A percentile compares a stretch with the other conserved stretches of the same genome.
Evolutionary conservation across 2,888 invertebrate species (phyloP).

Genomic region (Drosophila recens): DNA sequence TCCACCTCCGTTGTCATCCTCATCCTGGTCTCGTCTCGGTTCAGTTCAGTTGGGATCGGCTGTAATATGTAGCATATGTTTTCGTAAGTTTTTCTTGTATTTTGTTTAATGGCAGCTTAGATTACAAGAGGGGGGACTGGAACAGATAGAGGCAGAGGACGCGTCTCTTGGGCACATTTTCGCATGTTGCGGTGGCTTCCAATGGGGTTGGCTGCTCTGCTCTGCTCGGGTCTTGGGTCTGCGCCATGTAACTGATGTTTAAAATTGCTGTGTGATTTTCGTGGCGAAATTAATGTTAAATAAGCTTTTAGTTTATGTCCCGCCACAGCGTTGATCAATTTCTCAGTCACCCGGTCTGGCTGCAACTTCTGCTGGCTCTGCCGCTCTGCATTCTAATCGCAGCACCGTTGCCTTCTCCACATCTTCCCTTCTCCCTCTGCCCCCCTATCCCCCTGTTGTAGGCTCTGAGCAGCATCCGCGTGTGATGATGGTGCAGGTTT

Average conservation of each 20-base stretch:
- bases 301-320: conserved; percentile 82
- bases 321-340: conserved; percentile 80
- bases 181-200: conserved; percentile 73
- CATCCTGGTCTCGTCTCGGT: conserved; percentile 32
- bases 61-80: conserved; percentile 81
- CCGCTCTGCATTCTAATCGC: conserved; percentile 65
- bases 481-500: conserved; percentile 63
- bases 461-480: conserved; percentile 30
- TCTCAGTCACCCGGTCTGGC: conserved; percentile 74
- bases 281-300: conserved; percentile 82
- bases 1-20: conserved; percentile 47
- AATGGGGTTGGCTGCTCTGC: conserved; percentile 35
- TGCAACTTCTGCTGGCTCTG: conserved; percentile 42
- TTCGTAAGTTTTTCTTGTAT: conserved; percentile 81
- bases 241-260: conserved; percentile 76
- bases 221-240: not conserved
- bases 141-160: conserved; percentile 5
- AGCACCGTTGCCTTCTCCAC: conserved; percentile 32
- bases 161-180: conserved; percentile 50
- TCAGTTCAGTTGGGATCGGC: conserved; percentile 56
- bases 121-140: conserved; percentile 61
- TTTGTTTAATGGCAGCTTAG: conserved; percentile 82
- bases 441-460: not conserved
- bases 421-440: not conserved
- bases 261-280: conserved; percentile 81